Conservation (phyloP, 2,888 invertebrate species). For the Antitype chi region DNA sequence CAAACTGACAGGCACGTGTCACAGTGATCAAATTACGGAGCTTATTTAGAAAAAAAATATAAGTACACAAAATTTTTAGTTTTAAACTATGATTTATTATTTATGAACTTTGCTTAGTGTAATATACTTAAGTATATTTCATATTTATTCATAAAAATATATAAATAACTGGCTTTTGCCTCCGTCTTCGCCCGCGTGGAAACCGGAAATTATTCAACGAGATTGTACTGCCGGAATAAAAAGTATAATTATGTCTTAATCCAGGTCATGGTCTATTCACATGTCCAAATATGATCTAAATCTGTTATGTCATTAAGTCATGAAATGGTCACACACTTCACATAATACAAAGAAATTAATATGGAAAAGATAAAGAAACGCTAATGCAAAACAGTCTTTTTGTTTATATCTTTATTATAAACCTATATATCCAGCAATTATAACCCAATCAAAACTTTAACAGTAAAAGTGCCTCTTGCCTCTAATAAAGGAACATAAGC, state of each 20-base stretch:
- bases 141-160: background rate
- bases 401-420: background rate
- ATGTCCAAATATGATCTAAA: background rate
- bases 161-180: background rate
- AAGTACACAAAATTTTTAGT: no score
- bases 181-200: background rate
- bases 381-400: no score
- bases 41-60: background rate
- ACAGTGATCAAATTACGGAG: background rate
- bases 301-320: background rate
- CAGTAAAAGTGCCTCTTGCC: background rate
- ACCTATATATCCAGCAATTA: background rate
- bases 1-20: background rate
- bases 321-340: background rate
- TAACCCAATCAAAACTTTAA: constrained; percentile 21
- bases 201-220: background rate
- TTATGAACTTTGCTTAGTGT: background rate
- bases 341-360: background rate
- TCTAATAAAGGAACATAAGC: background rate
- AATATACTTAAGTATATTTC: background rate
- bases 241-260: background rate
- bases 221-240: background rate
- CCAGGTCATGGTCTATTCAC: background rate
- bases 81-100: background rate
- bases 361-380: background rate